Evolutionary conservation across 2,113 vertebrate species (phyloP).

Genomic region (Cervus canadensis): DNA sequence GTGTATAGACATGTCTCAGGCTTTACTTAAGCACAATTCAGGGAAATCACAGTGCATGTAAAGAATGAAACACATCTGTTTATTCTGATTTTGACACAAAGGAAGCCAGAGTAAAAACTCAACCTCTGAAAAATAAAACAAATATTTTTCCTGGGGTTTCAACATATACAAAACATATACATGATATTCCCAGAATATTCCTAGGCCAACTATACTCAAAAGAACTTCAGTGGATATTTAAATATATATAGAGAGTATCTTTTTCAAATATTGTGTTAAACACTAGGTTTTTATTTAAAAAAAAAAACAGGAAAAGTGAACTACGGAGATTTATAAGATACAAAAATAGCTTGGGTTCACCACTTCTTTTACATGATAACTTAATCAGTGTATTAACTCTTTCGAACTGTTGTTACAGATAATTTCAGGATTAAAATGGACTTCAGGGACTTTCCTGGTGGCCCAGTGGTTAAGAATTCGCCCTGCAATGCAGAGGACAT

Average conservation of each 20-base stretch:
- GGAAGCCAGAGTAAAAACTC: conserved; percentile 50
- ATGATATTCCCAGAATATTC: not conserved
- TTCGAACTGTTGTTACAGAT: not conserved
- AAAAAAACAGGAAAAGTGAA: not conserved
- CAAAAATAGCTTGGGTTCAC: not conserved
- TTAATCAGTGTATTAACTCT: not conserved
- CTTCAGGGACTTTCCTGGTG: not conserved
- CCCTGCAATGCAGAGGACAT: not conserved
- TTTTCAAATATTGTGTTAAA: not conserved
- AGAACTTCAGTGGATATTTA: not conserved
- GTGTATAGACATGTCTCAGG: conserved; percentile 62
- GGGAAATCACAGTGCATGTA: conserved; percentile 69
- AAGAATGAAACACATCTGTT: conserved; percentile 72
- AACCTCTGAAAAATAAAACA: conserved; percentile 54
- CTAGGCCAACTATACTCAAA: not conserved
- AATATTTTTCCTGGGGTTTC: not conserved
- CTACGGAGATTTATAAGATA: not conserved
- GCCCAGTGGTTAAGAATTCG: not conserved
- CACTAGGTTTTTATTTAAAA: not conserved
- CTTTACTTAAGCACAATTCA: conserved; percentile 70
- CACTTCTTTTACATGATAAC: not conserved
- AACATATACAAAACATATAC: not conserved
- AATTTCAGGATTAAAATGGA: not conserved
- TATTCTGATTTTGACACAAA: conserved; percentile 68
- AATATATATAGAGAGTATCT: not conserved